Percentiles rank a stretch among this genome's conserved stretches.
Evolutionary conservation across 2,797 vertebrate species (phyloP).

Genomic region (Podarcis siculus): DNA sequence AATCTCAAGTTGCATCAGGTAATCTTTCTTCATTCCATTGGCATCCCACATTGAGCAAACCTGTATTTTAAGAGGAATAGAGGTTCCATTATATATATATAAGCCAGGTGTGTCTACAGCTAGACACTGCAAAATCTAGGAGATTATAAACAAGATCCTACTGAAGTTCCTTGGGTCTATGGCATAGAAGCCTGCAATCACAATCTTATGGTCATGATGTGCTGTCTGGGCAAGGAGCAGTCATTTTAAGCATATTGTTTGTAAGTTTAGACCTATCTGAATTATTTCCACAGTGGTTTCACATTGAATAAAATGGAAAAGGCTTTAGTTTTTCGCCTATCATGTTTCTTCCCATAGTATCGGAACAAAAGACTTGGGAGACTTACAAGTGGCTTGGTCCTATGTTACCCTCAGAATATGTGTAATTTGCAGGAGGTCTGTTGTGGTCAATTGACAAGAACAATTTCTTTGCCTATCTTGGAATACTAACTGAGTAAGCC

Average conservation of each 20-base stretch:
- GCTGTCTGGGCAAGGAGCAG: background rate
- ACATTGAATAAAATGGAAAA: background rate
- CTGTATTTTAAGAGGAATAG: background rate
- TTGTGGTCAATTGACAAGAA: background rate
- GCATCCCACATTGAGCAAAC: background rate
- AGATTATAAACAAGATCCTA: background rate
- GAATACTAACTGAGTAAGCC: background rate
- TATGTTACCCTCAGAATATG: background rate
- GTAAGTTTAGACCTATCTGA: background rate
- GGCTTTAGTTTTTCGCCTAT: background rate
- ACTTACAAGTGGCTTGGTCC: background rate
- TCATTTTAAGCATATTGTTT: background rate
- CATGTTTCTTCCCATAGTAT: background rate
- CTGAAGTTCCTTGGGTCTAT: background rate
- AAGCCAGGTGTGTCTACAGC: background rate
- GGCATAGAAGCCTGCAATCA: background rate
- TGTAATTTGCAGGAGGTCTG: background rate
- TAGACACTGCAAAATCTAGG: background rate
- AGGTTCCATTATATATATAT: background rate
- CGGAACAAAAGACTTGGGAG: background rate
- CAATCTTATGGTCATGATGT: background rate
- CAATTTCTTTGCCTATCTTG: background rate
- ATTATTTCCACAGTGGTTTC: background rate
- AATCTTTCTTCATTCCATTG: constrained; percentile 44
- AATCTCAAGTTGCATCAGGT: constrained; percentile 81